Evolutionary conservation across 1,140 invertebrate genomes (phyloP).

Genomic region (Manduca sexta): DNA sequence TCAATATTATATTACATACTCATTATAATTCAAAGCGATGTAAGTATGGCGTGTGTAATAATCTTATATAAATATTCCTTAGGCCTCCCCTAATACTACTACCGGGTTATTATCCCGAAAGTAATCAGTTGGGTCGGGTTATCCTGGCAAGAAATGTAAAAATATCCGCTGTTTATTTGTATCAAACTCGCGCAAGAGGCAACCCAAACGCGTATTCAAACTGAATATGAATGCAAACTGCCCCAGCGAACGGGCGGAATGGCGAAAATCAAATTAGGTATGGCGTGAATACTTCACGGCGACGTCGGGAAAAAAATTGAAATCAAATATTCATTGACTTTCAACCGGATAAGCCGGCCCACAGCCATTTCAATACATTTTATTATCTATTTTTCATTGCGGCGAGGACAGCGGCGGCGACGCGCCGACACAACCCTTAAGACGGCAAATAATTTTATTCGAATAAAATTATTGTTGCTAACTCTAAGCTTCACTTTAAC

Average conservation of each 20-base stretch:
- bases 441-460: constrained; percentile 2
- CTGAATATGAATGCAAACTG: constrained; percentile 72
- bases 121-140: constrained; percentile 68
- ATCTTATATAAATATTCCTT: constrained; percentile 39
- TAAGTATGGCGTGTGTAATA: constrained; percentile 18
- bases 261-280: constrained; percentile 73
- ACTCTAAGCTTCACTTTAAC: background rate
- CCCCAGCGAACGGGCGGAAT: constrained; percentile 61
- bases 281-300: constrained; percentile 72
- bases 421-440: constrained; percentile 24
- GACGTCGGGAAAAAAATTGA: constrained; percentile 72
- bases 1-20: background rate
- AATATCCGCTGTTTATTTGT: constrained; percentile 71
- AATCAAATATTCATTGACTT: constrained; percentile 73
- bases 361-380: constrained; percentile 72
- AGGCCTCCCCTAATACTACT: constrained; percentile 34
- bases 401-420: constrained; percentile 20
- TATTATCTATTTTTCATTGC: constrained; percentile 68
- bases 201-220: constrained; percentile 67
- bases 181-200: constrained; percentile 61
- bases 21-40: constrained; percentile 4
- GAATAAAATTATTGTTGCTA: constrained; percentile 5
- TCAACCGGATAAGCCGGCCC: constrained; percentile 71
- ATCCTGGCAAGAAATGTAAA: constrained; percentile 62
- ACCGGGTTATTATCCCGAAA: constrained; percentile 54